A percentile compares a stretch with the other conserved stretches of the same genome.
Conservation (phyloP, 1,140 invertebrate species). For the Ephestia elutella region DNA sequence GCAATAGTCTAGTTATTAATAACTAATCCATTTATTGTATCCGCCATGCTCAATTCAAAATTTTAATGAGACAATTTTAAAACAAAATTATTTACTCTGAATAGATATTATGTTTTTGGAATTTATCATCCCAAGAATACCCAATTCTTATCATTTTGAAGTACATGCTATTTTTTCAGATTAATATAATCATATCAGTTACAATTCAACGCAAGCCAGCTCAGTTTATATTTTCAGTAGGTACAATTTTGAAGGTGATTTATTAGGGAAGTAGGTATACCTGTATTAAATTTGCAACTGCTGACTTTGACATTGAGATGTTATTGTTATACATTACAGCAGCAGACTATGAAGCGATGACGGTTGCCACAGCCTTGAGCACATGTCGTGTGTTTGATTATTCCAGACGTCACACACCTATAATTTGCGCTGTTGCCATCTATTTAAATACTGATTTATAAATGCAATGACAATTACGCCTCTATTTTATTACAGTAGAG, state of each 20-base stretch:
- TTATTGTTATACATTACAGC: constrained; percentile 63
- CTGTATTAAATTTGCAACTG: constrained; percentile 9
- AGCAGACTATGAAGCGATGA: constrained; percentile 48
- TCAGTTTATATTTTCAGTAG: neutral
- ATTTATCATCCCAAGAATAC: too few species aligned
- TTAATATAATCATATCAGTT: neutral
- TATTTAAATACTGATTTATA: constrained; percentile 22
- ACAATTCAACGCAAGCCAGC: too few species aligned
- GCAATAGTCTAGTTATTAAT: neutral
- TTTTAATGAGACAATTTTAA: too few species aligned
- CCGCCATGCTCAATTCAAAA: too few species aligned
- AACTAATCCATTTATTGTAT: neutral
- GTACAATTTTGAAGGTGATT: neutral
- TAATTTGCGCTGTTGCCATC: constrained; percentile 36
- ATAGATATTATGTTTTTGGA: too few species aligned
- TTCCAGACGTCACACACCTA: constrained; percentile 46
- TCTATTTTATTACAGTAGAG: neutral
- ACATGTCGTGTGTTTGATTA: constrained; percentile 58
- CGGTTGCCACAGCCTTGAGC: constrained; percentile 54
- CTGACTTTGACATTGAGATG: constrained; percentile 53
- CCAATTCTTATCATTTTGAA: neutral
- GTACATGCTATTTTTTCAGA: constrained; percentile 8
- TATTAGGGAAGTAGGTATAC: constrained; percentile 4
- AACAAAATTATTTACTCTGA: too few species aligned
- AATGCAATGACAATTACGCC: neutral